A percentile compares a stretch with the other conserved stretches of the same genome.
Conservation (phyloP, 2,113 vertebrate species). For the Aegithalos caudatus region DNA sequence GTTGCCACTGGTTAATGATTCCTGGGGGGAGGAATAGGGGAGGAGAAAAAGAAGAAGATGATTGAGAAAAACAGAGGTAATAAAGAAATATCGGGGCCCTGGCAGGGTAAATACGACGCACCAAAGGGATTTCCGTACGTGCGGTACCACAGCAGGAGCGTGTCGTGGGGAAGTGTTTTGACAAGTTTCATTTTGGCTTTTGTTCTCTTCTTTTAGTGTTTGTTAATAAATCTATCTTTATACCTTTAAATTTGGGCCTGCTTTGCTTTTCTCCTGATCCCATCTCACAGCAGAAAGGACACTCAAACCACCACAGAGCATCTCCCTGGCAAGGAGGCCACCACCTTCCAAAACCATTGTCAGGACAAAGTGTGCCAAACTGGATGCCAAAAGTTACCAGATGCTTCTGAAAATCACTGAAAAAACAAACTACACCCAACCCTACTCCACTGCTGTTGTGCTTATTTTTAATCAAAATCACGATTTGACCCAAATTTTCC, state of each 20-base stretch:
- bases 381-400: not conserved
- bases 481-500: rapidly evolving
- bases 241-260: not conserved
- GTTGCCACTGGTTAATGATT: slow-evolving; percentile 96
- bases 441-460: not conserved
- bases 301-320: not conserved
- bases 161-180: not conserved
- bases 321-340: not conserved
- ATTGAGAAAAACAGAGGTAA: not conserved
- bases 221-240: not conserved
- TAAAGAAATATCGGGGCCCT: not conserved
- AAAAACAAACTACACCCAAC: not conserved
- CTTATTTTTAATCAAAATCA: not conserved
- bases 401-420: not conserved
- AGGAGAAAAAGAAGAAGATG: too few relatives aligned
- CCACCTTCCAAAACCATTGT: not conserved
- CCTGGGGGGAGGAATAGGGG: slow-evolving; percentile 50
- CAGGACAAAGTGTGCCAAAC: rapidly evolving
- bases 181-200: not conserved
- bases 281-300: not conserved
- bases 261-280: not conserved
- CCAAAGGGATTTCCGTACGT: not conserved
- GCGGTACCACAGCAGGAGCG: rapidly evolving
- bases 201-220: not conserved
- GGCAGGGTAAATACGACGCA: not conserved